Evolutionary conservation across 2,113 vertebrate species (phyloP), one percentile per base, ranked within the genome.

Genomic region (Gopherus flavomarginatus): DNA sequence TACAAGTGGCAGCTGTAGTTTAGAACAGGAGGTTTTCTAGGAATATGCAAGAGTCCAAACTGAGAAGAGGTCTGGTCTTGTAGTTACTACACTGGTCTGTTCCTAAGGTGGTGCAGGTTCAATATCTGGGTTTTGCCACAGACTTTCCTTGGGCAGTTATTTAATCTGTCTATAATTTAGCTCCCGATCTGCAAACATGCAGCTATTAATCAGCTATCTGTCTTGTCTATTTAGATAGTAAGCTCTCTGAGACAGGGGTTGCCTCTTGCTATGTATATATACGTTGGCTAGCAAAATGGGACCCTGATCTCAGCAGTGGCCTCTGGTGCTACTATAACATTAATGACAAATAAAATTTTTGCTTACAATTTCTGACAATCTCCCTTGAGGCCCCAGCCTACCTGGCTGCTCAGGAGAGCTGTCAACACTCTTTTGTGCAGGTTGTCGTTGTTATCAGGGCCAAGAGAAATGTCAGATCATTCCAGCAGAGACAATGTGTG

Each of bases 351-450:
- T 78, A 47, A 0, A 2, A 47, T 17, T 2, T 1, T 1, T 0
- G 13, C 22, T 22, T 42, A 35, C 0, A 6, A 8, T 9, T 12
- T 86, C 50, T 75, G 83, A 49, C n/a, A 54, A 53, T 35, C 31
- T 85, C 11, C 9, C 10, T 89, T 11, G 75, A 38, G 16, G 13
- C 12, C 80, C 26, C n/a, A 12, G 52, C 5, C 49, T 44, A 72
- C 52, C 11, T 0, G 0, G 24, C 49, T 90, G 85, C 13, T 21
- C 2, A 0, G 88, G 10, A 80, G 11, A 0, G 0, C 50, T 35
- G 26, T 38, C 29, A 84, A 22, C 49, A 35, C 17, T 19, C 13
- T 44, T 53, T 1, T 0, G 0, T 12, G 38, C 4, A 72, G 75
- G 59, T 44, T 89, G 0, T 0, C 0, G 0, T 56, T 49, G 47